Evolutionary conservation across 2,797 vertebrate species (phyloP).

Genomic region (Epinephelus malabaricus): DNA sequence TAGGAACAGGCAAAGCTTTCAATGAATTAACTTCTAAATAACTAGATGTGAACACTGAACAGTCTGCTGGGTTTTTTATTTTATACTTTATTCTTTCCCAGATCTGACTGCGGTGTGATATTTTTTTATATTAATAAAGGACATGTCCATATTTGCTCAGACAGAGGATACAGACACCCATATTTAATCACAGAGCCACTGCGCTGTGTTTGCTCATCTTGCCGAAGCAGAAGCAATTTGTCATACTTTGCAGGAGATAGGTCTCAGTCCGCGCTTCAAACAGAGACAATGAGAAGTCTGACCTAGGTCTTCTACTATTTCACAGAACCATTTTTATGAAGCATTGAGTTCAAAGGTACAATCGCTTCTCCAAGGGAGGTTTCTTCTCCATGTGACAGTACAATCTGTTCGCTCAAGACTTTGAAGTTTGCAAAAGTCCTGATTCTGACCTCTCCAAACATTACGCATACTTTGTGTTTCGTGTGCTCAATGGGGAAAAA

Average conservation of each 20-base stretch:
- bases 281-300: constrained; percentile 67
- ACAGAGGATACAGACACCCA: constrained; percentile 44
- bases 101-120: constrained; percentile 4
- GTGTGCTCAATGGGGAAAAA: neutral
- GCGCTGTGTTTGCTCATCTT: constrained; percentile 54
- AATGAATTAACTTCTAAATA: constrained; percentile 51
- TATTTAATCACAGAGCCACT: constrained; percentile 58
- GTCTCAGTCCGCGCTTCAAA: constrained; percentile 61
- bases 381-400: constrained; percentile 56
- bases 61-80: neutral
- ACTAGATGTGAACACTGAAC: constrained; percentile 21
- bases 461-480: constrained; percentile 2
- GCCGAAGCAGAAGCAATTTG: constrained; percentile 65
- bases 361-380: constrained; percentile 20
- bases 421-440: constrained; percentile 44
- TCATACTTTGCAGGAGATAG: constrained; percentile 69
- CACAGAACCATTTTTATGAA: constrained; percentile 54
- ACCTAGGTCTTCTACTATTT: constrained; percentile 57
- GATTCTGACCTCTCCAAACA: constrained; percentile 47
- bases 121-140: constrained; percentile 56
- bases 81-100: constrained; percentile 1
- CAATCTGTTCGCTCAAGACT: constrained; percentile 61
- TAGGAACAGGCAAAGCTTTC: constrained; percentile 37
- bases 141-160: constrained; percentile 64
- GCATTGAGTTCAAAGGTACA: constrained; percentile 67